Evolutionary conservation across 2,113 vertebrate genomes (phyloP).

Genomic region (Psittacus erithacus): DNA sequence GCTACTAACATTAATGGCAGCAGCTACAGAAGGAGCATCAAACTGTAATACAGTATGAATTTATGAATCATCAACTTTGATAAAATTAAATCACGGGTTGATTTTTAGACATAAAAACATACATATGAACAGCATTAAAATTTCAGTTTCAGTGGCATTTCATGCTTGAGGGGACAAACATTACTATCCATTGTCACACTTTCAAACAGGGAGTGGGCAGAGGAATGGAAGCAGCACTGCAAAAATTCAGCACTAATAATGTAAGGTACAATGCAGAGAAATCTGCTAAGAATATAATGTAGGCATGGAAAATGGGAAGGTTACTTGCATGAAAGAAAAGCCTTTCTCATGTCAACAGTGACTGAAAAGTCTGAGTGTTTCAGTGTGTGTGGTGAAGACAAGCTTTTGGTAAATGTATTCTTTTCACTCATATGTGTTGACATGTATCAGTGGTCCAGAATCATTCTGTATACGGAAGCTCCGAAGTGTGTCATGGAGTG

Average conservation of each 20-base stretch:
- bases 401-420: background rate
- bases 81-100: background rate
- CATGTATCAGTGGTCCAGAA: background rate
- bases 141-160: background rate
- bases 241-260: background rate
- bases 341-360: background rate
- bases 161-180: background rate
- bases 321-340: background rate
- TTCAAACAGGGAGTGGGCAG: background rate
- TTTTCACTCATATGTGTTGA: background rate
- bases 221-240: background rate
- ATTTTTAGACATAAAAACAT: background rate
- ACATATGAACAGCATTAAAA: background rate
- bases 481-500: background rate
- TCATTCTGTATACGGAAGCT: background rate
- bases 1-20: background rate
- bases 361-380: background rate
- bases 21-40: background rate
- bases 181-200: background rate
- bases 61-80: background rate
- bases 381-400: background rate
- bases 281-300: background rate
- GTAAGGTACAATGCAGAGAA: background rate
- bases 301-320: background rate
- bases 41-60: background rate